Evolutionary conservation across 1,140 invertebrate species (phyloP).

Genomic region (Bombus sibiricus): DNA sequence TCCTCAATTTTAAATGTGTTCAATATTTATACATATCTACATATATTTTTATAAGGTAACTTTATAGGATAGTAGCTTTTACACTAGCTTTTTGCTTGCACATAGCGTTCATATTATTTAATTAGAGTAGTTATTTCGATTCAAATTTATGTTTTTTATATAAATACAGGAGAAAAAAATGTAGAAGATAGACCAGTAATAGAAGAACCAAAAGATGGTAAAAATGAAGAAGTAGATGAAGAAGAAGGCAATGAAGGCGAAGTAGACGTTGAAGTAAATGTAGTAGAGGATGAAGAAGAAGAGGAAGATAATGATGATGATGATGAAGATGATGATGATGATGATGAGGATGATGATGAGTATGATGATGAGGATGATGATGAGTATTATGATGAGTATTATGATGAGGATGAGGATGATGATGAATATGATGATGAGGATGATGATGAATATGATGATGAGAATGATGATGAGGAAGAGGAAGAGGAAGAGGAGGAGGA

Average conservation of each 20-base stretch:
- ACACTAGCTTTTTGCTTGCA: background rate
- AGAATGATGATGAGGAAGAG: slow-evolving; percentile 69
- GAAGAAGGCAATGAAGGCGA: background rate
- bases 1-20: background rate
- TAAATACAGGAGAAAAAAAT: slow-evolving; percentile 22
- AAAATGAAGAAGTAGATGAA: slow-evolving; percentile 22
- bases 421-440: slow-evolving; percentile 70
- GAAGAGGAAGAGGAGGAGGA: slow-evolving; percentile 80
- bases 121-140: background rate
- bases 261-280: background rate
- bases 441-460: slow-evolving; percentile 29
- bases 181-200: background rate
- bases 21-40: background rate
- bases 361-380: slow-evolving; percentile 68
- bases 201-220: slow-evolving; percentile 12
- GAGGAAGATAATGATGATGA: slow-evolving; percentile 80
- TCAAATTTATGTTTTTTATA: background rate
- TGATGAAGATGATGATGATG: slow-evolving; percentile 27
- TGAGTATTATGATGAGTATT: slow-evolving; percentile 57
- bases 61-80: slow-evolving; percentile 27
- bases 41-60: slow-evolving; percentile 1
- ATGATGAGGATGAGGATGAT: slow-evolving; percentile 65
- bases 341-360: slow-evolving; percentile 69
- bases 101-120: background rate
- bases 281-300: slow-evolving; percentile 70